A percentile compares a stretch with the other conserved stretches of the same genome.
These are phyloP conservation scores for Amphiprion percula DNA, from an alignment of 2,113 vertebrate genomes.

Conservation along the genomic window DNA sequence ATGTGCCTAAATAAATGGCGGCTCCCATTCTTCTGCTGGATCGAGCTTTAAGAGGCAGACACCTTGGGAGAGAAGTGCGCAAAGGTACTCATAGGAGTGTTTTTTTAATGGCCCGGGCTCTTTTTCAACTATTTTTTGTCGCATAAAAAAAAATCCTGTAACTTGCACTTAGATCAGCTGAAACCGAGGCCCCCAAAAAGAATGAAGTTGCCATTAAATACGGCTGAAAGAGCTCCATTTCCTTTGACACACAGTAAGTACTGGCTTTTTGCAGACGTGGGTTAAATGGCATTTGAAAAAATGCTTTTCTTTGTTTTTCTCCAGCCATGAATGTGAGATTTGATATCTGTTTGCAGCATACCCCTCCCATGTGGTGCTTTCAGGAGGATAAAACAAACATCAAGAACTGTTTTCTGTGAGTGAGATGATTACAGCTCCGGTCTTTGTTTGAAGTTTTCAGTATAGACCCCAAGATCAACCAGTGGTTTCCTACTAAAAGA, in stretches of 20 bases:
- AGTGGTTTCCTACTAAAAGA: neutral
- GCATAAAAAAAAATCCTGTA: conserved; percentile 3
- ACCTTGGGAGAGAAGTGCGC: conserved; percentile 36
- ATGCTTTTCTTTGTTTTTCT: conserved; percentile 19
- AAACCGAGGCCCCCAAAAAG: conserved; percentile 29
- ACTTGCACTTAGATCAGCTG: conserved; percentile 55
- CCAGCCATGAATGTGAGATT: conserved; percentile 8
- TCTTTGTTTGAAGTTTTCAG: conserved; percentile 8
- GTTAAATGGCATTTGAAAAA: conserved; percentile 32
- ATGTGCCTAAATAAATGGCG: conserved; percentile 66
- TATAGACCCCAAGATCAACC: neutral
- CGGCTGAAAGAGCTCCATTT: conserved; percentile 40
- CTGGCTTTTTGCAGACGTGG: conserved; percentile 12
- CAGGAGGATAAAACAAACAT: conserved; percentile 6
- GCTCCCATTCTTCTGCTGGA: conserved; percentile 39
- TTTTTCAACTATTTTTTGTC: conserved; percentile 44
- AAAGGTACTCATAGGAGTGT: conserved; percentile 24
- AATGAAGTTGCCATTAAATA: conserved; percentile 42
- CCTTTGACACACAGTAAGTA: conserved; percentile 49
- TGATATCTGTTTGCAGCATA: neutral
- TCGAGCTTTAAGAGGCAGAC: conserved; percentile 60
- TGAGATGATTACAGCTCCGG: neutral
- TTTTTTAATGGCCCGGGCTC: conserved; percentile 50
- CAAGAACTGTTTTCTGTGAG: neutral
- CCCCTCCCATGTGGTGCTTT: neutral